phyloP scores from a whole-genome alignment of 2,113 vertebrate species.

The Lagopus muta region DNA sequence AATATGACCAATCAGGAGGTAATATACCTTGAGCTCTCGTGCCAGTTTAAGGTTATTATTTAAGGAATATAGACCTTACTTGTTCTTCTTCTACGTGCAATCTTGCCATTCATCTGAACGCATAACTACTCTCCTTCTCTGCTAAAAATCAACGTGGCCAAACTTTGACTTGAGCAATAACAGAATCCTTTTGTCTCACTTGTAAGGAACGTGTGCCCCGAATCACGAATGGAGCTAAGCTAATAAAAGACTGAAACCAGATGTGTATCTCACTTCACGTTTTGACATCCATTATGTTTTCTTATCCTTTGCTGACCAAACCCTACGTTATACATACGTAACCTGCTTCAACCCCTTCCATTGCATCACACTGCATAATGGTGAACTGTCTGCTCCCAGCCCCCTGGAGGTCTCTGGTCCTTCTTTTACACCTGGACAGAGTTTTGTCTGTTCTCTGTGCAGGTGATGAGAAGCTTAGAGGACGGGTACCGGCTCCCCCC shows the following conservation, averaged over 20 bases:
- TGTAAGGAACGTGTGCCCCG: not conserved
- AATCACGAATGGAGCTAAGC: not conserved
- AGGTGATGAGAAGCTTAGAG: conserved; percentile 84
- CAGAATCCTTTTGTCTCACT: not conserved
- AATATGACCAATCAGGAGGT: conserved; percentile 86
- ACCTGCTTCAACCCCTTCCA: not conserved
- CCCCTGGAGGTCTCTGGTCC: not conserved
- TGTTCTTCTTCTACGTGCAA: not conserved
- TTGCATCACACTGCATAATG: not conserved
- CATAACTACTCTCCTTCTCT: not conserved
- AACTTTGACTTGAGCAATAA: not conserved
- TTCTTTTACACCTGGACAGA: not conserved
- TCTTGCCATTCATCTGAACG: not conserved
- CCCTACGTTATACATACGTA: rapidly evolving
- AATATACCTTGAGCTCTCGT: not conserved
- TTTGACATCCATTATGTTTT: not conserved
- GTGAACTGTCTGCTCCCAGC: not conserved
- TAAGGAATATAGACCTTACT: not conserved
- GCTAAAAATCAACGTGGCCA: not conserved
- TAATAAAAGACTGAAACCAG: not conserved
- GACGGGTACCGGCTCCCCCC: conserved; percentile 81
- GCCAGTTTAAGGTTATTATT: not conserved
- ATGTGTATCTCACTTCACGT: not conserved
- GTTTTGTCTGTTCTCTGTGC: not conserved
- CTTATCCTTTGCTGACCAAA: not conserved